phyloP scores from a whole-genome alignment of 2,888 invertebrate genomes.

The Lasiommata megera region DNA sequence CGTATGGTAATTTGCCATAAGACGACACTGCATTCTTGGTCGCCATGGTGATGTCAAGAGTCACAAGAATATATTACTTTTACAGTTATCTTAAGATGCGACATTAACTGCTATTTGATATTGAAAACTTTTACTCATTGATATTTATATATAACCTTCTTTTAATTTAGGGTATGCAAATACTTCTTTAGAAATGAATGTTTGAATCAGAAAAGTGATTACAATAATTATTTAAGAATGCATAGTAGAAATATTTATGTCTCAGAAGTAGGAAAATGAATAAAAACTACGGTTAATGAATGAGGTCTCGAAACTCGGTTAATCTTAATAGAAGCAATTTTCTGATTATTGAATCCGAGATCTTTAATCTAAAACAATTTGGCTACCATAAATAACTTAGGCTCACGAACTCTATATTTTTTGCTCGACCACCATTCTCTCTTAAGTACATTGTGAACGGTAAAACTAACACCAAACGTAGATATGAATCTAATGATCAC shows the following conservation, averaged over 20 bases:
- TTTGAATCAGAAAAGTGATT: neutral
- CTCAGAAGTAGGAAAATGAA: neutral
- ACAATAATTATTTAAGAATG: neutral
- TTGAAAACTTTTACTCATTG: neutral
- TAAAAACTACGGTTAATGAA: neutral
- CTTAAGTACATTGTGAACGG: neutral
- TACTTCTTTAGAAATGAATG: neutral
- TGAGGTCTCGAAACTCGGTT: neutral
- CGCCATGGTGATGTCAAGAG: constrained; percentile 2
- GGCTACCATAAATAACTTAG: constrained; percentile 9
- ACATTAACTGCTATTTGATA: constrained; percentile 1
- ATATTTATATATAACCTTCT: neutral
- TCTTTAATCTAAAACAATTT: constrained; percentile 12
- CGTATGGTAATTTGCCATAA: constrained; percentile 19
- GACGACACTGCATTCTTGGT: constrained; percentile 16
- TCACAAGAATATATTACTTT: constrained; percentile 15
- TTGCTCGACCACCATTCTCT: neutral
- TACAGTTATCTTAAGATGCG: constrained; percentile 8
- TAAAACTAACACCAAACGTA: constrained; percentile 9
- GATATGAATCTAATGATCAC: neutral
- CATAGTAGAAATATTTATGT: neutral
- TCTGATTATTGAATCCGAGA: constrained; percentile 4
- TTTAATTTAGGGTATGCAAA: neutral
- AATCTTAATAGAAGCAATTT: neutral
- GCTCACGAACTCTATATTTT: constrained; percentile 10